phyloP scores from a whole-genome alignment of 2,797 vertebrate genomes.

The Etheostoma nigrum region DNA sequence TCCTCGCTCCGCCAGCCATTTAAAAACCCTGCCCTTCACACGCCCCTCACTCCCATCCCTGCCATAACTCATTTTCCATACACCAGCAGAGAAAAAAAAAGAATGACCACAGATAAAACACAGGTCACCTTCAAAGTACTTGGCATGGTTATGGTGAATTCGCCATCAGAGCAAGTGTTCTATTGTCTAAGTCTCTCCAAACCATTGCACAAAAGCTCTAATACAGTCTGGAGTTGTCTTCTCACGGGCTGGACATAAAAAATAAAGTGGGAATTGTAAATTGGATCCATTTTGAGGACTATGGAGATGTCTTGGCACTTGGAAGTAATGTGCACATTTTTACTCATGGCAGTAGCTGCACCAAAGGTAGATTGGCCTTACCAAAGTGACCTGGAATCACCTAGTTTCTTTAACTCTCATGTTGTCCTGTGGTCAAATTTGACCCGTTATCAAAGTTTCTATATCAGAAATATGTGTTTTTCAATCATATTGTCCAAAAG shows the following conservation, averaged over 20 bases:
- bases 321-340: conserved; percentile 28
- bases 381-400: conserved; percentile 12
- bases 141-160: conserved; percentile 71
- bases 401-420: neutral
- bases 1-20: conserved; percentile 55
- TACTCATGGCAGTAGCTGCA: conserved; percentile 1
- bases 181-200: conserved; percentile 66
- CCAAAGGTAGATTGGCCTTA: conserved; percentile 19
- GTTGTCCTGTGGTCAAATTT: too few relatives aligned
- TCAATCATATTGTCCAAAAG: too few relatives aligned
- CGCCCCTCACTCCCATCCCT: conserved; percentile 37
- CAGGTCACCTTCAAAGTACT: conserved; percentile 74
- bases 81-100: conserved; percentile 59
- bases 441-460: too few relatives aligned
- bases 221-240: conserved; percentile 47
- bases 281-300: conserved; percentile 49
- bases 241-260: conserved; percentile 67
- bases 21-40: conserved; percentile 70
- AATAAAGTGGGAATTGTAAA: conserved; percentile 59
- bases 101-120: conserved; percentile 71
- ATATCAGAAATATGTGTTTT: too few relatives aligned
- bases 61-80: conserved; percentile 75
- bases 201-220: conserved; percentile 62
- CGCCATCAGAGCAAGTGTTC: conserved; percentile 60
- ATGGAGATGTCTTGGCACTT: conserved; percentile 28